Conservation (phyloP, 92 coral and sea anemone genomes). For the Palythoa grandis region DNA sequence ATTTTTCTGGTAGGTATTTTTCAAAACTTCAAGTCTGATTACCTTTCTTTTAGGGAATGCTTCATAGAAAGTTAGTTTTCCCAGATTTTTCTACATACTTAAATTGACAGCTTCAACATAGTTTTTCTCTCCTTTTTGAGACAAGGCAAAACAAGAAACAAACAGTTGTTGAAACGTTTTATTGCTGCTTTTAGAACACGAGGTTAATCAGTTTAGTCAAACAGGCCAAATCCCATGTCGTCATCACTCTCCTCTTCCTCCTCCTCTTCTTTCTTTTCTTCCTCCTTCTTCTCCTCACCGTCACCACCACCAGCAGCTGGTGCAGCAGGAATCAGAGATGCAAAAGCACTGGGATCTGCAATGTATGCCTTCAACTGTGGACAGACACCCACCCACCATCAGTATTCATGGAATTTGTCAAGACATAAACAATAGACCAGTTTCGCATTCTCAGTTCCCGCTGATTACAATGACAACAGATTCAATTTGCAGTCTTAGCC, state of each 20-base stretch:
- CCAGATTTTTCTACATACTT: too few relatives aligned
- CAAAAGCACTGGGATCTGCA: constrained; percentile 93
- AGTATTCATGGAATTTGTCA: too few relatives aligned
- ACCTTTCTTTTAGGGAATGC: too few relatives aligned
- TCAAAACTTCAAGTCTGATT: too few relatives aligned
- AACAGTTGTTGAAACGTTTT: neutral
- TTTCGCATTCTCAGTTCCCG: too few relatives aligned
- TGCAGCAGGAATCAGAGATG: constrained; percentile 65
- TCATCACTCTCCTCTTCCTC: constrained; percentile 98
- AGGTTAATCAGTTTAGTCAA: constrained; percentile 60
- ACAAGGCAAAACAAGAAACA: neutral
- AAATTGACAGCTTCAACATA: too few relatives aligned
- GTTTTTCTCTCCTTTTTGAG: neutral
- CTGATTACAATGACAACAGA: too few relatives aligned
- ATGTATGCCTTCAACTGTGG: constrained; percentile 86
- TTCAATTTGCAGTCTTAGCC: too few relatives aligned
- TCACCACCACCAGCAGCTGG: constrained; percentile 62
- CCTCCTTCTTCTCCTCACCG: constrained; percentile 67
- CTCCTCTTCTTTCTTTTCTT: constrained; percentile 85
- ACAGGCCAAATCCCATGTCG: constrained; percentile 98
- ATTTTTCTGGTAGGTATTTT: too few relatives aligned
- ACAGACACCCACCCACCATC: neutral
- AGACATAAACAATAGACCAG: too few relatives aligned
- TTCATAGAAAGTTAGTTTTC: too few relatives aligned
- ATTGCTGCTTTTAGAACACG: neutral